These are phyloP conservation scores for Drosophila arizonae DNA, from an alignment of 1,140 invertebrate species.

Conservation along the genomic window DNA sequence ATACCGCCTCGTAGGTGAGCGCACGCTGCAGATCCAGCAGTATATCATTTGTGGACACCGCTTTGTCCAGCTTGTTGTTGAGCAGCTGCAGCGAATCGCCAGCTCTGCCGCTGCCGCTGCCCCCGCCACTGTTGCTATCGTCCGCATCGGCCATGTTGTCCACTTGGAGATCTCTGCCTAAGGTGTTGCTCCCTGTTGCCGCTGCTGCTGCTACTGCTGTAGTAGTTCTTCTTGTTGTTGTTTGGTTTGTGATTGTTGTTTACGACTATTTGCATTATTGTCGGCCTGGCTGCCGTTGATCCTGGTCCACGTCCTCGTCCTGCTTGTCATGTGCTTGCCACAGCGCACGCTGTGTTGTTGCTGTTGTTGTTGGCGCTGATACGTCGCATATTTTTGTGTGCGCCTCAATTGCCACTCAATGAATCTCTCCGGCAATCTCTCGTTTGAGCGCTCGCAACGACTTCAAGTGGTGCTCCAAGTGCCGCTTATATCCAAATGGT, in stretches of 20 bases:
- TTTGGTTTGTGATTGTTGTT: slow-evolving; percentile 27
- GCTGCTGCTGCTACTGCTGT: slow-evolving; percentile 22
- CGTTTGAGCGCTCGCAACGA: slow-evolving; percentile 47
- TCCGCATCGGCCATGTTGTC: slow-evolving; percentile 64
- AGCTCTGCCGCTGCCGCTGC: slow-evolving; percentile 4
- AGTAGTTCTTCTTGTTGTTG: slow-evolving; percentile 42
- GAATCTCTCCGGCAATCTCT: slow-evolving; percentile 10
- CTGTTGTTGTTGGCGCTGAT: slow-evolving; percentile 1
- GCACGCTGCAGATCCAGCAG: slow-evolving; percentile 70
- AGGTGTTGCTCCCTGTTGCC: slow-evolving; percentile 13
- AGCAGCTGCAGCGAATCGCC: slow-evolving; percentile 58
- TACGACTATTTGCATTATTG: slow-evolving; percentile 64
- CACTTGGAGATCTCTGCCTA: slow-evolving; percentile 24
- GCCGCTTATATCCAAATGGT: slow-evolving; percentile 60
- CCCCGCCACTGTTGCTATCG: slow-evolving; percentile 65
- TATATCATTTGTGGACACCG: slow-evolving; percentile 80
- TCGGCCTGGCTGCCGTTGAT: slow-evolving; percentile 40
- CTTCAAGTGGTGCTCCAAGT: slow-evolving; percentile 56
- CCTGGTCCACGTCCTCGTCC: slow-evolving; percentile 2
- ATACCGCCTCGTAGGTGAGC: slow-evolving; percentile 77
- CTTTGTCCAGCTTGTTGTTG: slow-evolving; percentile 79
- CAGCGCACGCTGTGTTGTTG: slow-evolving; percentile 6
- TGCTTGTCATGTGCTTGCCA: slow-evolving; percentile 39
- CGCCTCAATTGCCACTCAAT: slow-evolving; percentile 57
- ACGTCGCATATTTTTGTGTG: slow-evolving; percentile 33